phyloP scores from a whole-genome alignment of 2,888 invertebrate species.

The Pedicia rivosa region DNA sequence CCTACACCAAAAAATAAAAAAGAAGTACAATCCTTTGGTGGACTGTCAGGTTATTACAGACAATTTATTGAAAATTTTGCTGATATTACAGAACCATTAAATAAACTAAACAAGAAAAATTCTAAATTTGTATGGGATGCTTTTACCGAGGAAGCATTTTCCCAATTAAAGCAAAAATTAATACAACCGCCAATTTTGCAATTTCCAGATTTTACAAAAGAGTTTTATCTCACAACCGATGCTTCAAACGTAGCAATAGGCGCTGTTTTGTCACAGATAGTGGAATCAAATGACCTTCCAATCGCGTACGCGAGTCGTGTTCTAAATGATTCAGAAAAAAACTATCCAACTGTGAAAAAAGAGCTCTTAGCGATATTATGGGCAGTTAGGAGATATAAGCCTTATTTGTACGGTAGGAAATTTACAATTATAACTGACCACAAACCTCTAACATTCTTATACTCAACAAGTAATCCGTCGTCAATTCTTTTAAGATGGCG shows the following conservation, averaged over 20 bases:
- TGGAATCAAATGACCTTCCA: constrained; percentile 10
- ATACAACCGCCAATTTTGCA: constrained; percentile 17
- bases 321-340: constrained; percentile 12
- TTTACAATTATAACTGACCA: constrained; percentile 17
- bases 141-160: neutral
- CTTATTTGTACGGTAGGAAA: constrained; percentile 14
- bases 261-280: constrained; percentile 13
- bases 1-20: constrained; percentile 13
- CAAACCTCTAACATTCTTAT: constrained; percentile 13
- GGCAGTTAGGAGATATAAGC: constrained; percentile 13
- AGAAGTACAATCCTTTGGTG: constrained; percentile 17
- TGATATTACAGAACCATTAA: neutral
- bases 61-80: constrained; percentile 10
- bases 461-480: constrained; percentile 12
- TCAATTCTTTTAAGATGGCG: constrained; percentile 14
- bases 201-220: constrained; percentile 19
- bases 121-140: neutral
- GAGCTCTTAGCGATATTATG: constrained; percentile 15
- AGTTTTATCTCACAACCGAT: constrained; percentile 16
- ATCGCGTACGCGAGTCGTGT: constrained; percentile 15
- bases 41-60: constrained; percentile 19
- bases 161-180: neutral
- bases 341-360: constrained; percentile 15
- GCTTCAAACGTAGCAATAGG: constrained; percentile 14
- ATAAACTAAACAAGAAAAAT: neutral